Conservation (phyloP, 2,113 vertebrate genomes). For the Epinephelus moara region DNA sequence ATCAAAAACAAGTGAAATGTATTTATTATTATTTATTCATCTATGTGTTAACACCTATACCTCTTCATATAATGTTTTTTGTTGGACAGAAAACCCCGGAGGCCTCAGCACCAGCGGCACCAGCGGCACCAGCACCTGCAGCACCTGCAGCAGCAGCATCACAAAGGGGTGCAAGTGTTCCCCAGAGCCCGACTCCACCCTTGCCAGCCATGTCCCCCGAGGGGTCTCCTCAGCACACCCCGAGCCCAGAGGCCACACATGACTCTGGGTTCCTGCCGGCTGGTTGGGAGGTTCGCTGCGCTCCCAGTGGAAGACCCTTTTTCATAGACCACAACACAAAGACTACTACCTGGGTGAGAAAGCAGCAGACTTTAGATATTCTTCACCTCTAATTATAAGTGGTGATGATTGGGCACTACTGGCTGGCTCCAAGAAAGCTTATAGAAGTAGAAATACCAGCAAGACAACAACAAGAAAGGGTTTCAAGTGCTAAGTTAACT, state of each 20-base stretch:
- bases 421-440: too few species aligned
- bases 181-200: constrained; percentile 71
- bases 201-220: constrained; percentile 70
- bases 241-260: constrained; percentile 68
- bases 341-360: constrained; percentile 94
- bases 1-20: too few species aligned
- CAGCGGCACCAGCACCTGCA: neutral
- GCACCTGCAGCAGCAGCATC: constrained; percentile 1
- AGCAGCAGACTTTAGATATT: neutral
- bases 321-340: constrained; percentile 97
- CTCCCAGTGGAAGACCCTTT: constrained; percentile 93
- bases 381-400: neutral
- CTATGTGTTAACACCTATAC: too few species aligned
- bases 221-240: constrained; percentile 78
- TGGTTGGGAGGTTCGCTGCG: constrained; percentile 95
- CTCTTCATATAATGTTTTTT: neutral
- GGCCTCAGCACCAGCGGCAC: constrained; percentile 14
- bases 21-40: too few species aligned
- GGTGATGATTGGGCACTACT: neutral
- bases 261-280: constrained; percentile 88
- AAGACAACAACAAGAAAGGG: neutral
- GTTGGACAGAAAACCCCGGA: constrained; percentile 81
- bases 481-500: neutral
- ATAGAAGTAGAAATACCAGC: neutral
- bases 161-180: constrained; percentile 39